Evolutionary conservation across 2,888 invertebrate species (phyloP), one percentile per base, ranked within the genome.

Genomic region (Nudaria mundana): DNA sequence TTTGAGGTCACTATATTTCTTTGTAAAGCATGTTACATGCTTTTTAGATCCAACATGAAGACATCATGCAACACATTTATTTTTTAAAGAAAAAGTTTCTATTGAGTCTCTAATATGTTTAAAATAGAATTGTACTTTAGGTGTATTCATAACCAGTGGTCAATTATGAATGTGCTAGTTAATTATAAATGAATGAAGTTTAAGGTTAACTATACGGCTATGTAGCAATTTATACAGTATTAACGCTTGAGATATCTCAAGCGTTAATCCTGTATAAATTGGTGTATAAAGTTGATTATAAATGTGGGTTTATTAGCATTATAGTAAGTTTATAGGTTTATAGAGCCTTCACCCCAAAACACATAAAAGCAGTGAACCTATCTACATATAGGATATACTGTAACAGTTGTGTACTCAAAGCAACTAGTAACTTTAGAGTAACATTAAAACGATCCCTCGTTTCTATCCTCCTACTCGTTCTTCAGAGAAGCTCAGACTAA

Each of bases 1-100:
- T 82, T 85, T 74, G 83, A 78, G 87, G 87, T 79, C 86, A 77
- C 66, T 66, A 70, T 73, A 73, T 77, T 69, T 78, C 75, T 83
- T 71, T 74, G 69, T 75, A 70, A 77, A 77, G 71, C 80, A 78
- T 81, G 76, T 76, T 74, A 74, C 73, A 79, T 76, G 73, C 71
- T 74, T 68, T 72, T 79, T 77, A 74, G 63, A 55, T 51, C 56
- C 66, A 72, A 69, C 69, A 72, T 69, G 66, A 5, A 20, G 8
- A 56, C 66, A 72, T 70, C 69, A 72, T 69, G 66, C 20, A 20
- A 20, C 5, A 5, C 3, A n/a, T 20, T 7, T 20, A 20, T 20
- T 71, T 70, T 73, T 63, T 63, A 65, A 40, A 39, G 31, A 52
- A 52, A 32, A 40, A 47, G 25, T 25, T 8, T 11, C 8, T 23